phyloP scores from a whole-genome alignment of 2,888 invertebrate species.

The Cheilosia urbana region DNA sequence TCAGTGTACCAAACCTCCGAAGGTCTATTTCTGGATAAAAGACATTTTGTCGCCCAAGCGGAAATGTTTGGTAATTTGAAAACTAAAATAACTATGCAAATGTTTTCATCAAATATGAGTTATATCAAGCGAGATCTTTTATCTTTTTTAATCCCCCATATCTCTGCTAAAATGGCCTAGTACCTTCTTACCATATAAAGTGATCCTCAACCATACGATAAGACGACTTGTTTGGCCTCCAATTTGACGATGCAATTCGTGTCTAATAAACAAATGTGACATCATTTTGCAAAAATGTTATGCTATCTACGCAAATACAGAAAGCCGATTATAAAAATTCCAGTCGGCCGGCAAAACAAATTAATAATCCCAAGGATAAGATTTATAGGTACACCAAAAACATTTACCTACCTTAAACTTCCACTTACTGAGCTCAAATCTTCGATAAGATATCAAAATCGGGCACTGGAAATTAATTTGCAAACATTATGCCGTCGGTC shows the following conservation, averaged over 20 bases:
- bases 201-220: constrained; percentile 13
- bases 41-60: too few species aligned
- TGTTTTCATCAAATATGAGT: too few species aligned
- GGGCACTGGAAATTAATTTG: background rate
- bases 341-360: background rate
- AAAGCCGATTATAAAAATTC: constrained; percentile 29
- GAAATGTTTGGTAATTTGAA: too few species aligned
- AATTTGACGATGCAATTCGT: constrained; percentile 30
- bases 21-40: too few species aligned
- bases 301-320: constrained; percentile 24
- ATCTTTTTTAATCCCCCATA: background rate
- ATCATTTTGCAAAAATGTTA: constrained; percentile 34
- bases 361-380: background rate
- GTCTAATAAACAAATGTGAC: constrained; percentile 27
- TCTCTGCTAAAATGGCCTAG: background rate
- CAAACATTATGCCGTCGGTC: too few species aligned
- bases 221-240: constrained; percentile 41
- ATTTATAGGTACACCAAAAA: background rate
- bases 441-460: background rate
- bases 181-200: background rate
- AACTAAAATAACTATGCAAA: too few species aligned
- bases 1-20: too few species aligned
- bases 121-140: too few species aligned
- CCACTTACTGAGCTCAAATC: background rate
- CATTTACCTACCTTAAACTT: constrained; percentile 3